A percentile compares a stretch with the other conserved stretches of the same genome.
phyloP scores from a whole-genome alignment of 2,797 vertebrate species.

The Sphenopsis melanotis region DNA sequence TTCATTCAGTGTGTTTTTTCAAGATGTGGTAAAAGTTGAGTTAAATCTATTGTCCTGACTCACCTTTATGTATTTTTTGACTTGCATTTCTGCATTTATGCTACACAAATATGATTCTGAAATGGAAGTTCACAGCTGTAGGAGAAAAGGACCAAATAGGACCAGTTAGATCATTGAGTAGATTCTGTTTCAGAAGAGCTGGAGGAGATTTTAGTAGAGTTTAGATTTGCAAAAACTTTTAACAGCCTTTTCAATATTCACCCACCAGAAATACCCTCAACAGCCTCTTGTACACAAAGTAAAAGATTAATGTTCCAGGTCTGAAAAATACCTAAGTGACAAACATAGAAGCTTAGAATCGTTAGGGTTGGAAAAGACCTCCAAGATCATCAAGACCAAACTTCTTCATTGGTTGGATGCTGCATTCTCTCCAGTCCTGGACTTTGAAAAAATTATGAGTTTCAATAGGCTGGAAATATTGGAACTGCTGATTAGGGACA shows the following conservation, averaged over 20 bases:
- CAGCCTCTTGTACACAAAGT: not conserved
- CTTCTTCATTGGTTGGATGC: accelerated
- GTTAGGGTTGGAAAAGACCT: not conserved
- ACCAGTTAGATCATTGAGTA: not conserved
- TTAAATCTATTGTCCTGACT: not conserved
- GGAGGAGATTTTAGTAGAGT: not conserved
- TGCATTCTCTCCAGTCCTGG: not conserved
- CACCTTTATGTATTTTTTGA: not conserved
- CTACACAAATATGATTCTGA: not conserved
- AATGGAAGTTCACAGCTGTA: not conserved
- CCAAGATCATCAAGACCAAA: not conserved
- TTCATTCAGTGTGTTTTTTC: not conserved
- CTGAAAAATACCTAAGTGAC: not conserved
- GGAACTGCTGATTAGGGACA: not conserved
- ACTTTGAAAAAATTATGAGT: not conserved
- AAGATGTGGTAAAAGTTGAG: not conserved
- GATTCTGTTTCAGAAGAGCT: not conserved
- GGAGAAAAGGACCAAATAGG: not conserved
- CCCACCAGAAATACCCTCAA: not conserved
- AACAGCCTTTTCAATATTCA: not conserved
- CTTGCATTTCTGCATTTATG: not conserved
- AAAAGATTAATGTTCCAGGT: not conserved
- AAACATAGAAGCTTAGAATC: not conserved
- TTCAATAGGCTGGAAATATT: not conserved
- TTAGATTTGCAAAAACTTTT: not conserved